These are phyloP conservation scores for Palloptera scutellata DNA, from an alignment of 2,888 invertebrate genomes.

Conservation along the genomic window DNA sequence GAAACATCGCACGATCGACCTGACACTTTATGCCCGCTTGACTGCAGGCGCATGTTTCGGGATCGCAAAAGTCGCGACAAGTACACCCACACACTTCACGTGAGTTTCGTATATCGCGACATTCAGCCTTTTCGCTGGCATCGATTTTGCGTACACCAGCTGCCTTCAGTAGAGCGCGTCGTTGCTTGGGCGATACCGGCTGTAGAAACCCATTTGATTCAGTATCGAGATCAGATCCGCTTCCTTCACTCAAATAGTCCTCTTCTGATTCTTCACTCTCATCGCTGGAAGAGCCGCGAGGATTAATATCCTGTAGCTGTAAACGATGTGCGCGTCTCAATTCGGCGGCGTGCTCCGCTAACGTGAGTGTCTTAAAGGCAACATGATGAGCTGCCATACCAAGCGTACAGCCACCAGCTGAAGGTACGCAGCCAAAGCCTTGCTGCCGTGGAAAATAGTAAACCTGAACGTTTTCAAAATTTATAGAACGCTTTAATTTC, in stretches of 20 bases:
- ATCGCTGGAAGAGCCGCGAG: constrained; percentile 71
- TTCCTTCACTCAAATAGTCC: constrained; percentile 72
- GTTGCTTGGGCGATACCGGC: constrained; percentile 91
- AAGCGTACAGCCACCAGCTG: constrained; percentile 88
- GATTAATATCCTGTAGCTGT: constrained; percentile 69
- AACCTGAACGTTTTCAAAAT: constrained; percentile 91
- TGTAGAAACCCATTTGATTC: constrained; percentile 91
- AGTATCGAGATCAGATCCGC: constrained; percentile 84
- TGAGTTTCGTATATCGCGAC: constrained; percentile 88
- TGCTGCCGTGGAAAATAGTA: constrained; percentile 94
- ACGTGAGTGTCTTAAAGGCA: constrained; percentile 79
- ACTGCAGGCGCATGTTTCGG: constrained; percentile 94
- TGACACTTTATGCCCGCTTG: constrained; percentile 96
- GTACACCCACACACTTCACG: constrained; percentile 94
- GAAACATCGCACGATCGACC: constrained; percentile 94
- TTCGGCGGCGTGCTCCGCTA: constrained; percentile 89
- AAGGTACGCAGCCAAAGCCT: constrained; percentile 91
- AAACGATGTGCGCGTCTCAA: constrained; percentile 87
- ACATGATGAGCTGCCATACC: constrained; percentile 85
- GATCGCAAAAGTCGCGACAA: constrained; percentile 93
- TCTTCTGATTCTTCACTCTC: constrained; percentile 88
- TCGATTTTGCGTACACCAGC: constrained; percentile 95
- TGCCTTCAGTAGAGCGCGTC: constrained; percentile 86
- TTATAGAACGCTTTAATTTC: constrained; percentile 81
- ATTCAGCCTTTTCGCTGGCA: constrained; percentile 91